These are phyloP conservation scores for Acanthisitta chloris DNA, from an alignment of 2,113 vertebrate genomes.

Conservation along the genomic window DNA sequence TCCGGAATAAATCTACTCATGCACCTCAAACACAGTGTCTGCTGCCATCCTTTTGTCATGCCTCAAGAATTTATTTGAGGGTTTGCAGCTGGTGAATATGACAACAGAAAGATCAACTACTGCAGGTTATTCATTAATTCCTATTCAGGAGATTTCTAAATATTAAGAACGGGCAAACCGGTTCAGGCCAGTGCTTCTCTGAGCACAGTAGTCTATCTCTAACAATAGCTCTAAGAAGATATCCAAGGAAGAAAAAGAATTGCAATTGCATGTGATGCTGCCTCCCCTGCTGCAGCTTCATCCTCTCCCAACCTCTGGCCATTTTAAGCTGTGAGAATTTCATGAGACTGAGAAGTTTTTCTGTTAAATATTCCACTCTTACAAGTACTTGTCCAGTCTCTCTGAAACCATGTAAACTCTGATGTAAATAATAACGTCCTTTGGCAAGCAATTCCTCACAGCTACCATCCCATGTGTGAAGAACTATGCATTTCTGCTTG, in stretches of 20 bases:
- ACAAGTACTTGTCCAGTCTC: not conserved
- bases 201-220: not conserved
- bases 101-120: not conserved
- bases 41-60: not conserved
- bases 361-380: not conserved
- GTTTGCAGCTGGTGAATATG: not conserved
- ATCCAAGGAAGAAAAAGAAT: not conserved
- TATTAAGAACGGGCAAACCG: not conserved
- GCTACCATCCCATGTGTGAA: not conserved
- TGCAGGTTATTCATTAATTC: not conserved
- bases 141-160: not conserved
- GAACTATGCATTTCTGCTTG: not conserved
- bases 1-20: not conserved
- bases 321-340: not conserved
- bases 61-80: not conserved
- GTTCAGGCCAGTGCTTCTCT: not conserved
- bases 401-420: not conserved
- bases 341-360: not conserved
- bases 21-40: not conserved
- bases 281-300: not conserved
- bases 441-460: not conserved
- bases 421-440: not conserved
- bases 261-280: not conserved
- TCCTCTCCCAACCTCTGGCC: not conserved
- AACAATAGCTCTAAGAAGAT: not conserved